A percentile compares a stretch with the other conserved stretches of the same genome.
phyloP scores from a whole-genome alignment of 1,140 invertebrate genomes.

The Sycobia sp. region DNA sequence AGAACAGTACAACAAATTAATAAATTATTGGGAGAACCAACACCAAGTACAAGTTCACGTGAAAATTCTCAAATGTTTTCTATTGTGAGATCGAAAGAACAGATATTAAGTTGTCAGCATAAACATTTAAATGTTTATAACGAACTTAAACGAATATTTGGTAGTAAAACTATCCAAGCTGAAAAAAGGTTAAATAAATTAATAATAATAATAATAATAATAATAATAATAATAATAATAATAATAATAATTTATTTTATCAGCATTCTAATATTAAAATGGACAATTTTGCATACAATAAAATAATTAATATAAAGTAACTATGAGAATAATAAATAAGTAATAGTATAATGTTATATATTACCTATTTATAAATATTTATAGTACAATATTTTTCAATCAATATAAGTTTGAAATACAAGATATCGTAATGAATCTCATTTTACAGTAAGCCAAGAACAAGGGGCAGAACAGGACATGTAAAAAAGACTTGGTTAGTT shows the following conservation, averaged over 20 bases:
- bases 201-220: background rate
- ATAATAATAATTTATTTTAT: slow-evolving; percentile 14
- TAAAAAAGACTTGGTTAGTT: slow-evolving; percentile 72
- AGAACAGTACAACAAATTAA: slow-evolving; percentile 75
- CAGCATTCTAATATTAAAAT: background rate
- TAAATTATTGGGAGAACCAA: slow-evolving; percentile 69
- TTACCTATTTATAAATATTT: no score
- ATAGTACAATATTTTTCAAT: no score
- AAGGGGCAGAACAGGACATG: slow-evolving; percentile 61
- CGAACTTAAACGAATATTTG: slow-evolving; percentile 86
- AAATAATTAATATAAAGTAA: background rate
- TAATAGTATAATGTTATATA: slow-evolving; percentile 21
- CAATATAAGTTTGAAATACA: slow-evolving; percentile 14
- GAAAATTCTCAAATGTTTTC: slow-evolving; percentile 39
- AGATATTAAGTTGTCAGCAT: slow-evolving; percentile 68
- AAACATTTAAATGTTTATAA: slow-evolving; percentile 83
- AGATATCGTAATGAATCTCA: background rate
- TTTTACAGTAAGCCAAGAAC: slow-evolving; percentile 64
- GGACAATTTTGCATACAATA: background rate
- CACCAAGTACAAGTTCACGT: slow-evolving; percentile 46
- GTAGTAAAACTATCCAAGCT: slow-evolving; percentile 75
- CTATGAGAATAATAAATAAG: slow-evolving; percentile 5
- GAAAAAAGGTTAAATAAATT: slow-evolving; percentile 65
- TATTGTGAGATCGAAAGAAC: slow-evolving; percentile 53
- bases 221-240: background rate